Evolutionary conservation across 2,888 invertebrate genomes (phyloP), one percentile per base, ranked within the genome.

Genomic region (Cryptocephalus primarius): DNA sequence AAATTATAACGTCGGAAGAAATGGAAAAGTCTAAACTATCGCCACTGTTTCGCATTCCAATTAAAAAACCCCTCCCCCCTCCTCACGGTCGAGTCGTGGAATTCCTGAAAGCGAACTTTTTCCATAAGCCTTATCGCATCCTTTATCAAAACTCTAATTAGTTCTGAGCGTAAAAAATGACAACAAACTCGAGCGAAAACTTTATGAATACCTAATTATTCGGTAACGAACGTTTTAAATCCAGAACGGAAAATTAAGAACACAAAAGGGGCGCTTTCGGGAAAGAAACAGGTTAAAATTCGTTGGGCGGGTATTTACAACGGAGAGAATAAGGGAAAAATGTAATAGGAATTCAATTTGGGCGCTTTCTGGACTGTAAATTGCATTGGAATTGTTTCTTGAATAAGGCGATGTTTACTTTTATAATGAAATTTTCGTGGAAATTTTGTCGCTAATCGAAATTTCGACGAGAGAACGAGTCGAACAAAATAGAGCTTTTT

Each of bases 341-440:
- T 44, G 48, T 48, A 47, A 43, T 47, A 46, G 39, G 43, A 50
- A 48, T 52, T 45, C 47, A 48, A 53, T 52, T 53, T 51, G 47
- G 52, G 45, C 46, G 41, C 48, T 50, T 48, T 54, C 49, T 22
- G 46, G 49, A 51, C 46, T 54, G 48, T 50, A 54, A 53, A 55
- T 57, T 54, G 48, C 50, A 44, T 49, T 48, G 34, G 48, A 50
- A 54, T 54, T 54, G 48, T 50, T 55, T 49, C 42, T 31, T 46
- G 14, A 45, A 45, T 10, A 44, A 42, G 48, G 48, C 49, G 43
- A 43, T 53, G 50, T 54, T 46, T 43, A 48, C 48, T 50, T 49
- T 51, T 47, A 47, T 50, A 54, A 53, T 48, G 49, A 47, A 47
- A 55, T 56, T 54, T 47, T 43, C 39, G 39, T 34, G 44, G 48